These are phyloP conservation scores for Atrichornis clamosus DNA, from an alignment of 2,113 vertebrate genomes.

Conservation along the genomic window DNA sequence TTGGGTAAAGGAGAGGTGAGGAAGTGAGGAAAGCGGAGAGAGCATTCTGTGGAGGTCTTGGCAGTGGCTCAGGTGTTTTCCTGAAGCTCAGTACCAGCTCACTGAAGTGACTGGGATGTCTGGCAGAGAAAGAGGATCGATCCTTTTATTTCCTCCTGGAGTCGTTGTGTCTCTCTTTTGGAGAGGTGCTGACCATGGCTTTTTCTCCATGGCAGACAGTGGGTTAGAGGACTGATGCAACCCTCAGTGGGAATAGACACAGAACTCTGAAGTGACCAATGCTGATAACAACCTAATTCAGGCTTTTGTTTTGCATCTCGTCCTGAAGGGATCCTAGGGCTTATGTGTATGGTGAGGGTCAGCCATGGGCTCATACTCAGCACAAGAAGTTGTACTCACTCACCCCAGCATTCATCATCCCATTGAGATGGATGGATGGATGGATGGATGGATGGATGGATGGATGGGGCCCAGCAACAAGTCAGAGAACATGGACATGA, in stretches of 20 bases:
- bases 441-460: not conserved
- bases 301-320: not conserved
- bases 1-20: not conserved
- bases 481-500: fast-evolving
- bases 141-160: not conserved
- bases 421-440: not conserved
- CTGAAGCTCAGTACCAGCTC: not conserved
- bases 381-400: not conserved
- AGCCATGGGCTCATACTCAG: not conserved
- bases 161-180: not conserved
- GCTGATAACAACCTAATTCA: not conserved
- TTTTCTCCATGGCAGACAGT: not conserved
- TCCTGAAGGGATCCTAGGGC: not conserved
- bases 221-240: not conserved
- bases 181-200: not conserved
- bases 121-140: not conserved
- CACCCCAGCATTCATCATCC: fast-evolving
- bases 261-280: not conserved
- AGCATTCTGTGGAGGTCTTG: not conserved
- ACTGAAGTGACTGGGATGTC: not conserved
- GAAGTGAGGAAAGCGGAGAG: not conserved
- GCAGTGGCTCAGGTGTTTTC: not conserved
- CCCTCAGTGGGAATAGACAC: not conserved
- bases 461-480: fast-evolving
- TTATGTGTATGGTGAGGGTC: not conserved